Evolutionary conservation across 2,113 vertebrate species (phyloP).

Genomic region (Smithornis capensis): DNA sequence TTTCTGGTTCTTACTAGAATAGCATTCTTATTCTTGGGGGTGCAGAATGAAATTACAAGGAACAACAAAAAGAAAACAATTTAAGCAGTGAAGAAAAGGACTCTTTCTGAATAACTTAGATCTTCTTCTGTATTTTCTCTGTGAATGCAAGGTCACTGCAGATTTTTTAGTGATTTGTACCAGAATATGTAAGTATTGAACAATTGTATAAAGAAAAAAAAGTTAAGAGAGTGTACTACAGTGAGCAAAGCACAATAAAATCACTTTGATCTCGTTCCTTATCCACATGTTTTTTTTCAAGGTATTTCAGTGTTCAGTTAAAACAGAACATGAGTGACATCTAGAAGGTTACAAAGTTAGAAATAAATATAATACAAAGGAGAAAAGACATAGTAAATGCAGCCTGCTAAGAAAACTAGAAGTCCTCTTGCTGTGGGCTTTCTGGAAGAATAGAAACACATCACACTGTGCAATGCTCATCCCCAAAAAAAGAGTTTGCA

Average conservation of each 20-base stretch:
- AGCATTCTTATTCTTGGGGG: not conserved
- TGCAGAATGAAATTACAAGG: not conserved
- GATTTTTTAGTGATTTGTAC: not conserved
- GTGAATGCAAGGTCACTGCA: not conserved
- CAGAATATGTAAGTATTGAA: not conserved
- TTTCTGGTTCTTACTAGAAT: not conserved
- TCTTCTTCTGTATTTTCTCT: not conserved
- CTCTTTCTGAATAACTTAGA: not conserved
- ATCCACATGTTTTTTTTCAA: not conserved
- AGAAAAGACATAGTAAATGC: not conserved
- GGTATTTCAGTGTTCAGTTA: not conserved
- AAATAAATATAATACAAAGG: not conserved
- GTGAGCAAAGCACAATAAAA: not conserved
- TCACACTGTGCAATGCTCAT: not conserved
- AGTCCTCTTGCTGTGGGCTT: not conserved
- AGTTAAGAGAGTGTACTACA: not conserved
- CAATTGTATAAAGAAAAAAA: not conserved
- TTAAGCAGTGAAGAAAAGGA: not conserved
- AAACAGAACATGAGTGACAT: not conserved
- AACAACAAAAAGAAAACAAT: not conserved
- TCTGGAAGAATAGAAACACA: not conserved
- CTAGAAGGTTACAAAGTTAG: not conserved
- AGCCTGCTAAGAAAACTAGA: not conserved
- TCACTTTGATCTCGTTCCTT: not conserved
- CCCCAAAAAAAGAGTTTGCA: not conserved